Evolutionary conservation across 2,888 invertebrate species (phyloP).

Genomic region (Troides helena): DNA sequence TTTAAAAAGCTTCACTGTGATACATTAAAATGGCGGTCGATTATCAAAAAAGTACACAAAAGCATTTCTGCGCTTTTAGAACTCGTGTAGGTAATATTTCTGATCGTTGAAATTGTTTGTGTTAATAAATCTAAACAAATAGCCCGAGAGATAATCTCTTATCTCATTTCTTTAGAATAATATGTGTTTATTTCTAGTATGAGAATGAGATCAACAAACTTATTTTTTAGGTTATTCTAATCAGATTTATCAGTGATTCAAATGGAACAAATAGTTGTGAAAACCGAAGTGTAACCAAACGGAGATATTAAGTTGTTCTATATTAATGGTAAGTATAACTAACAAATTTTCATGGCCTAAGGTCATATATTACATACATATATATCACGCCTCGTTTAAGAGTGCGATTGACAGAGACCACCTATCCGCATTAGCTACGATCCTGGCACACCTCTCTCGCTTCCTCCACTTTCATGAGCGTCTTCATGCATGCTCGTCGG

Average conservation of each 20-base stretch:
- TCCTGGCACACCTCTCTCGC: too few species aligned
- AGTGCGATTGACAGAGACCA: too few species aligned
- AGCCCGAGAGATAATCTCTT: conserved; percentile 3
- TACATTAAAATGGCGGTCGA: conserved; percentile 34
- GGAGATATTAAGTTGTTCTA: conserved; percentile 70
- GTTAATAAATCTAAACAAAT: conserved; percentile 49
- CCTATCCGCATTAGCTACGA: too few species aligned
- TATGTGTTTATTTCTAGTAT: neutral
- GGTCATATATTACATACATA: neutral
- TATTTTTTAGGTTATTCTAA: neutral
- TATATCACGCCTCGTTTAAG: too few species aligned
- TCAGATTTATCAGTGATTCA: neutral
- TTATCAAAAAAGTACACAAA: conserved; percentile 31
- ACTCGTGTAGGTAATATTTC: conserved; percentile 41
- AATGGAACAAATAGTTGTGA: conserved; percentile 66
- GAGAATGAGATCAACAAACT: neutral
- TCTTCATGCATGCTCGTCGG: too few species aligned
- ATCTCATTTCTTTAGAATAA: neutral
- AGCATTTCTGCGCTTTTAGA: conserved; percentile 61
- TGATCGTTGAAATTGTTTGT: conserved; percentile 55
- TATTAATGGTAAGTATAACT: conserved; percentile 60
- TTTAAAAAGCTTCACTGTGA: neutral
- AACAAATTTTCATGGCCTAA: neutral
- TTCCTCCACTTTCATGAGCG: too few species aligned
- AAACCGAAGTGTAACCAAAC: conserved; percentile 63